Evolutionary conservation across 2,888 invertebrate genomes (phyloP), one percentile per base, ranked within the genome.

Genomic region (Imbricaverruca yamaguchii): DNA sequence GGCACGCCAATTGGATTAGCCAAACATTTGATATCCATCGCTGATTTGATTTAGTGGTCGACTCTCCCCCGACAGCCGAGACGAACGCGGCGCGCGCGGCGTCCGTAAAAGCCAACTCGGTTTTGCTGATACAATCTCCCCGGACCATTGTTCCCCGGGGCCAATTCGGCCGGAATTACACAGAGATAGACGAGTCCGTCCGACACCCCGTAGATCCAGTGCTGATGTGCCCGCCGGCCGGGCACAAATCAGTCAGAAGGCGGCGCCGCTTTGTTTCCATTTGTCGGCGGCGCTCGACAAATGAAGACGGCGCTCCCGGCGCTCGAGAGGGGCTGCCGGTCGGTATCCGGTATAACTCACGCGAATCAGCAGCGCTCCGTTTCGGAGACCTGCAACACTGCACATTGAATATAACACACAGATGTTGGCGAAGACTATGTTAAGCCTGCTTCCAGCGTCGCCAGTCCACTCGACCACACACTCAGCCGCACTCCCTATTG

Each of bases 21-120:
- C 67, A 69, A 69, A 39, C 69, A 69, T 69, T 69, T 69, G 69
- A 69, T 69, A 69, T 69, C 69, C 69, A 69, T 69, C 69, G 69
- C 69, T 69, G 69, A 69, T 69, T 69, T 69, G 69, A 69, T 69
- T 69, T 69, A 69, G 69, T 15, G 69, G 69, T 13, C 69, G 69
- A 13, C 69, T 69, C 69, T 69, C 69, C 69, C 67, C 39, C 69
- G 69, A 39, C 69, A n/a, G 69, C 39, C 39, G 3, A 4, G 69
- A 65, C 69, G 39, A 69, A 69, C 4, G 59, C 39, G 69, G 69
- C 69, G 69, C 69, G 69, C 69, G 39, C 69, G 59, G 59, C 69
- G 39, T 13, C 69, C 15, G 69, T 69, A 69, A 69, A 25, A 25
- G 69, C 69, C 69, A 13, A 7, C 69, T 65, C 23, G 23, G n/a